These are phyloP conservation scores for Gymnothorax javanicus DNA, from an alignment of 2,797 vertebrate species.

Conservation along the genomic window DNA sequence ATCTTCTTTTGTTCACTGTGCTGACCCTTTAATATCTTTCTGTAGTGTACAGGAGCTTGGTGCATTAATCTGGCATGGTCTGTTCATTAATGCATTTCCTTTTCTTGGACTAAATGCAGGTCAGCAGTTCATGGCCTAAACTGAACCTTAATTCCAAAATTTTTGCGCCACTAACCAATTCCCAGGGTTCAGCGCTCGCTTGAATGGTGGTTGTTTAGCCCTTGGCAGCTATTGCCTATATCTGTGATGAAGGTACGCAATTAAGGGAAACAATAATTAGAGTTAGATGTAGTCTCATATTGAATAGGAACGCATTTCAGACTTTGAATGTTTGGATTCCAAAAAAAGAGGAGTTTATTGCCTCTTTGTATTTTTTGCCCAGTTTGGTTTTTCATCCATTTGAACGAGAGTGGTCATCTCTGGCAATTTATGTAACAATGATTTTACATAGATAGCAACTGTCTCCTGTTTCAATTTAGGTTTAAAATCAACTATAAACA, in stretches of 20 bases:
- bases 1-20: background rate
- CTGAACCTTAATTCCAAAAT: constrained; percentile 5
- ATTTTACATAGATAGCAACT: background rate
- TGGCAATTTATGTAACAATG: too few species aligned
- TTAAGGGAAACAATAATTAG: background rate
- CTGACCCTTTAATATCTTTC: background rate
- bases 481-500: background rate
- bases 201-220: background rate
- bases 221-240: background rate
- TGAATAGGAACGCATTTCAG: background rate
- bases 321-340: background rate
- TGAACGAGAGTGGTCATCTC: background rate
- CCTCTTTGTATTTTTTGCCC: background rate
- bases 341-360: background rate
- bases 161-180: background rate
- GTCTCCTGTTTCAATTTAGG: background rate
- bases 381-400: background rate
- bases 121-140: background rate
- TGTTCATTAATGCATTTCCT: background rate
- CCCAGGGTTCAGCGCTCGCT: background rate
- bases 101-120: background rate
- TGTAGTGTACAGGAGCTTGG: background rate
- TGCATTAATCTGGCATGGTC: background rate
- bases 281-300: background rate
- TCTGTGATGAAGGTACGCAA: background rate